These are phyloP conservation scores for Glaucidium brasilianum DNA, from an alignment of 2,113 vertebrate species.

Conservation along the genomic window DNA sequence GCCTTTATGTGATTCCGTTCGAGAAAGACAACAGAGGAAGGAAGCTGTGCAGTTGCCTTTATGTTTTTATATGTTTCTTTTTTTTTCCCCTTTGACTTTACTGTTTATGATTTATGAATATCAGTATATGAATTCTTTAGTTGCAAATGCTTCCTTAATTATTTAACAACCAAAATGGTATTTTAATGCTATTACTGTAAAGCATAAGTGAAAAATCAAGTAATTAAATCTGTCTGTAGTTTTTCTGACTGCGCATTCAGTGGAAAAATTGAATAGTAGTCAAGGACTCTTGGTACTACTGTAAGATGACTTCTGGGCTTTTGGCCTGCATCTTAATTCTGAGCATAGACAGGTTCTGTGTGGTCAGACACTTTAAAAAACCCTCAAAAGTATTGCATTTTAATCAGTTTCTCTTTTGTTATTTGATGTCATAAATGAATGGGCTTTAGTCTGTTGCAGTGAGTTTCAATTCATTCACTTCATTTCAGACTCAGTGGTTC, in stretches of 20 bases:
- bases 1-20: accelerated
- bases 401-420: not conserved
- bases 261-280: not conserved
- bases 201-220: not conserved
- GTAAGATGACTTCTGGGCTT: not conserved
- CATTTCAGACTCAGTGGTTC: accelerated
- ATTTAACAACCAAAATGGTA: not conserved
- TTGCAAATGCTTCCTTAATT: not conserved
- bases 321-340: not conserved
- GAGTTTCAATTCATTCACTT: not conserved
- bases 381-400: not conserved
- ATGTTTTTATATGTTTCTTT: accelerated
- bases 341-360: accelerated
- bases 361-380: not conserved
- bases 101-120: not conserved
- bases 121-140: not conserved
- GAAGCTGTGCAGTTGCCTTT: accelerated
- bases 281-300: not conserved
- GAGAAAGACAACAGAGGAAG: not conserved
- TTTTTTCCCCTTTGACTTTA: not conserved
- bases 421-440: not conserved
- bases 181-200: not conserved
- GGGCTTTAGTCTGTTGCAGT: not conserved
- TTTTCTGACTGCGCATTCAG: not conserved
- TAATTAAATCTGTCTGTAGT: accelerated